Base-by-base conservation (phyloP, 2,888 invertebrate genomes). In the Mystacides longicornis region DNA sequence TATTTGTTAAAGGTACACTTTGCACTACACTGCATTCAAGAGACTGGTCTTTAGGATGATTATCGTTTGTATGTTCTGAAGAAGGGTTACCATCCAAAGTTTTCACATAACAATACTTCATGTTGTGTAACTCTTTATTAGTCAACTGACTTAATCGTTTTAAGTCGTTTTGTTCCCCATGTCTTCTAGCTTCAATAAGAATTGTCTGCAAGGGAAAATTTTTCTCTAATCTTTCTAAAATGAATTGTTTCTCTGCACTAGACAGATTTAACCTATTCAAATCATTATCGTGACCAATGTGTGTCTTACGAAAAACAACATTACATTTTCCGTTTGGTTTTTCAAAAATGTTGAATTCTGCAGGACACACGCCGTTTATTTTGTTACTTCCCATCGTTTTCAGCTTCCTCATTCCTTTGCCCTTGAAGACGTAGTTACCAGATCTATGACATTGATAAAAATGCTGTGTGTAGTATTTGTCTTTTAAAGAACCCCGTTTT, bases 311-410 rank as follows among this genome's bases (percentile, higher is more conserved):
- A 22, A 33, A 48, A 14, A 33, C 18, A 31, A 52, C 52, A 2
- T 31, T 43, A 33, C 52, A 52, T 37, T 47, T 52, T 46, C 52
- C 52, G 3, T 48, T 52, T 9, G 21, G 19, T 21, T 23, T 11
- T 52, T 52, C 52, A 22, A 42, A 47, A 16, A 52, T 37, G 31
- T 37, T 31, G 19, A 52, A 48, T 7, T 48, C 52, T n/a, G 52
- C 52, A n/a, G 52, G 52, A 21, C 52, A 52, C 1, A 33, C 48
- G 2, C 52, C 52, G 9, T 52, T 43, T 21, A 52, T 52, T 48
- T 52, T 52, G 3, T 47, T 47, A 31, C 52, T 52, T n/a, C 52
- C 52, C 7, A 16, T 48, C 2, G 37, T 52, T 48, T 52, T 52
- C 23, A 52, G 48, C 11, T 23, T 46, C 22, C 52, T 23, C 7